Conservation (phyloP, 2,113 vertebrate genomes). For the Stomatorhinus ivindoensis region DNA sequence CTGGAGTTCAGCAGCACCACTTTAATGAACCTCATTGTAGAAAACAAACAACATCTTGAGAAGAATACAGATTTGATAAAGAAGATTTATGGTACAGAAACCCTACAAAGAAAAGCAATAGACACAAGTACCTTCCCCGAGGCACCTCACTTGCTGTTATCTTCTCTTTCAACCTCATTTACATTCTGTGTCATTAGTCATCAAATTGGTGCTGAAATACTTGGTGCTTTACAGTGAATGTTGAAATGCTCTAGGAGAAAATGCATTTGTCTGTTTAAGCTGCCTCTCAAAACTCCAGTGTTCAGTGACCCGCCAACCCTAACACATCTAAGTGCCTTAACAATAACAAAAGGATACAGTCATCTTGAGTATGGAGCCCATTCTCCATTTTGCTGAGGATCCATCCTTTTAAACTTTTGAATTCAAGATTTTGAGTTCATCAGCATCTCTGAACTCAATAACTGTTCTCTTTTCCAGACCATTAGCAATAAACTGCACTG, state of each 20-base stretch:
- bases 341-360: not conserved
- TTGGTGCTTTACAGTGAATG: not conserved
- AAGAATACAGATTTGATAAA: not conserved
- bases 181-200: constrained; percentile 61
- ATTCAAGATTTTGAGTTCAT: not conserved
- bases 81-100: not conserved
- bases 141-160: constrained; percentile 51
- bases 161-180: constrained; percentile 57
- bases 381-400: not conserved
- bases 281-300: not conserved
- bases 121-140: constrained; percentile 11
- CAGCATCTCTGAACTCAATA: constrained; percentile 22
- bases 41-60: not conserved
- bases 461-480: constrained; percentile 42
- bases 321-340: not conserved
- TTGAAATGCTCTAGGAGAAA: not conserved
- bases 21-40: not conserved
- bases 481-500: constrained; percentile 28
- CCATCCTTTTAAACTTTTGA: not conserved
- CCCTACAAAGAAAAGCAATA: not conserved
- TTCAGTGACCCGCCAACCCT: not conserved
- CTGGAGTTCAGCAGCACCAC: not conserved
- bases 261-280: not conserved
- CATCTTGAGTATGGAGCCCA: not conserved
- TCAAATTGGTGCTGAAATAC: constrained; percentile 62